These are phyloP conservation scores for Bambusicola thoracicus DNA, from an alignment of 2,113 vertebrate species.

Conservation along the genomic window DNA sequence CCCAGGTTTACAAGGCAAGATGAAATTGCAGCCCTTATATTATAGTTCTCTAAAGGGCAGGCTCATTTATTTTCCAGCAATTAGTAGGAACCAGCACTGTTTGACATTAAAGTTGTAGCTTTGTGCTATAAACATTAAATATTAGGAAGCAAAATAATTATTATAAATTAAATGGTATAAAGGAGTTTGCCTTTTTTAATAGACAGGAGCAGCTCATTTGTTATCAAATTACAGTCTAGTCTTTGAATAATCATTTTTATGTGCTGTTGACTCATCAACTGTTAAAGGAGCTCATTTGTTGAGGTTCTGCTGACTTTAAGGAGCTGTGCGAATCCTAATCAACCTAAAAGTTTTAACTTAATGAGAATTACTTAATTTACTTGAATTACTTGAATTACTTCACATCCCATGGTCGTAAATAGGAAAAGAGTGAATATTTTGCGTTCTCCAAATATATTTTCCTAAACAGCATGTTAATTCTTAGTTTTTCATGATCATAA, in stretches of 20 bases:
- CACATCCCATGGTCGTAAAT: not conserved
- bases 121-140: not conserved
- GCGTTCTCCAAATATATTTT: not conserved
- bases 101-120: not conserved
- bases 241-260: not conserved
- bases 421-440: not conserved
- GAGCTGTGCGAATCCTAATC: not conserved
- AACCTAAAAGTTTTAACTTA: not conserved
- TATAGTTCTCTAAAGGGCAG: not conserved
- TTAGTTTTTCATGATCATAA: not conserved
- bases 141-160: not conserved
- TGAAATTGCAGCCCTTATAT: not conserved
- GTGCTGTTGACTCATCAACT: not conserved
- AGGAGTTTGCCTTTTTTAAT: not conserved
- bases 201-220: not conserved
- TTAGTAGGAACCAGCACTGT: not conserved
- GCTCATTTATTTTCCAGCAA: not conserved
- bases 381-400: constrained; percentile 22
- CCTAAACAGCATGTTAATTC: not conserved
- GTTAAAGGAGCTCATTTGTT: not conserved
- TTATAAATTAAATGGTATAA: not conserved
- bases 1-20: not conserved
- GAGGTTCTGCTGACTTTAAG: not conserved
- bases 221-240: not conserved
- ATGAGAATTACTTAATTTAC: not conserved